phyloP scores from a whole-genome alignment of 2,113 vertebrate species.

The Sebastes schlegelii region DNA sequence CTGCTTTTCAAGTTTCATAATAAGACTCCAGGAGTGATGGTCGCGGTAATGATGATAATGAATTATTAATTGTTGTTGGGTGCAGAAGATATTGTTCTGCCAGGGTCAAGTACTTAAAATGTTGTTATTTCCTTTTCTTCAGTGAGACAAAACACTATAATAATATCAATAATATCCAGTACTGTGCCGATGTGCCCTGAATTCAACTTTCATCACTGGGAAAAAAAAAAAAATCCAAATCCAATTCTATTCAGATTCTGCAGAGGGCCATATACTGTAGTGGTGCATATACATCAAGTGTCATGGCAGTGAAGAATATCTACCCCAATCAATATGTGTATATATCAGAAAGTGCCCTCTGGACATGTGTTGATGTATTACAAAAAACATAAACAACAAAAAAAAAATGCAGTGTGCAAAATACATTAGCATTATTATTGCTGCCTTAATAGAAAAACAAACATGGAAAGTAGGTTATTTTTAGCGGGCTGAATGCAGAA shows the following conservation, averaged over 20 bases:
- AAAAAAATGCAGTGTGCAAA: not conserved
- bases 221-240: not conserved
- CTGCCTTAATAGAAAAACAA: constrained; percentile 30
- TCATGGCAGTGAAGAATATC: constrained; percentile 4
- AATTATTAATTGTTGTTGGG: constrained; percentile 49
- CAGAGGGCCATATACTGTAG: not conserved
- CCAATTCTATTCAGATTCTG: not conserved
- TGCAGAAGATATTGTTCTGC: constrained; percentile 16
- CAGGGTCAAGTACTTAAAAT: constrained; percentile 26
- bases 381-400: not conserved
- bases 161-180: constrained; percentile 7
- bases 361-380: not conserved
- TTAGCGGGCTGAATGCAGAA: constrained; percentile 49
- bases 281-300: not conserved
- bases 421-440: constrained; percentile 8
- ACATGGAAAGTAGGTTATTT: constrained; percentile 46
- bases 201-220: not conserved
- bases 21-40: constrained; percentile 18
- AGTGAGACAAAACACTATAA: constrained; percentile 12
- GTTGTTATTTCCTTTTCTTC: constrained; percentile 16
- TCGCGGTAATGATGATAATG: constrained; percentile 28
- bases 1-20: constrained; percentile 34
- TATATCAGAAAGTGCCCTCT: not conserved
- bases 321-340: not conserved
- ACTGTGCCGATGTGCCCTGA: not conserved